A percentile compares a stretch with the other conserved stretches of the same genome.
Evolutionary conservation across 2,113 vertebrate genomes (phyloP).

Genomic region (Hypomesus transpacificus): DNA sequence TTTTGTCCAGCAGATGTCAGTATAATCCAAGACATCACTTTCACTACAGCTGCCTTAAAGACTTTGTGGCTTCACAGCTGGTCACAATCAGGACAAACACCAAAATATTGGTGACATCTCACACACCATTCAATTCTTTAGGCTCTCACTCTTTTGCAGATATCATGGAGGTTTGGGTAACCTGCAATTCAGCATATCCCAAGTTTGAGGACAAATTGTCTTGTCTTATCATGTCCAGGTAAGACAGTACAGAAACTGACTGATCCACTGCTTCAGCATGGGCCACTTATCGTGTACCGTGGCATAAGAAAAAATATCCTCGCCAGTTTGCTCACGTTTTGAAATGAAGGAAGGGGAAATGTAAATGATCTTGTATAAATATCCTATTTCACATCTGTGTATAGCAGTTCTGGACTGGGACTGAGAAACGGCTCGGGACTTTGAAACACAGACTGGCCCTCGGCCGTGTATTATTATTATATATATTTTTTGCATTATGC

Average conservation of each 20-base stretch:
- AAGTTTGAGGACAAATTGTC: background rate
- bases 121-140: background rate
- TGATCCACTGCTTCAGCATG: background rate
- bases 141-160: too few relatives aligned
- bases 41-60: background rate
- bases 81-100: background rate
- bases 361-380: slow-evolving; percentile 64
- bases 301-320: background rate
- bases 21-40: slow-evolving; percentile 15
- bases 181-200: background rate
- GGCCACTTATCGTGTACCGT: background rate
- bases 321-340: slow-evolving; percentile 6
- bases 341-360: slow-evolving; percentile 54
- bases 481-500: too few relatives aligned
- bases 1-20: slow-evolving; percentile 42
- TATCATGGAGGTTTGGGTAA: background rate
- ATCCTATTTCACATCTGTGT: slow-evolving; percentile 53
- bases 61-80: background rate
- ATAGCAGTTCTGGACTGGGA: too few relatives aligned
- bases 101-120: background rate
- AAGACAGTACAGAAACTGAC: background rate
- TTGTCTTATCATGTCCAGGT: background rate
- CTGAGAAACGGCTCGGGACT: too few relatives aligned
- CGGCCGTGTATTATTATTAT: too few relatives aligned
- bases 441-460: too few relatives aligned